phyloP scores from a whole-genome alignment of 2,888 invertebrate genomes.

The Hirtodrosophila histrioides region DNA sequence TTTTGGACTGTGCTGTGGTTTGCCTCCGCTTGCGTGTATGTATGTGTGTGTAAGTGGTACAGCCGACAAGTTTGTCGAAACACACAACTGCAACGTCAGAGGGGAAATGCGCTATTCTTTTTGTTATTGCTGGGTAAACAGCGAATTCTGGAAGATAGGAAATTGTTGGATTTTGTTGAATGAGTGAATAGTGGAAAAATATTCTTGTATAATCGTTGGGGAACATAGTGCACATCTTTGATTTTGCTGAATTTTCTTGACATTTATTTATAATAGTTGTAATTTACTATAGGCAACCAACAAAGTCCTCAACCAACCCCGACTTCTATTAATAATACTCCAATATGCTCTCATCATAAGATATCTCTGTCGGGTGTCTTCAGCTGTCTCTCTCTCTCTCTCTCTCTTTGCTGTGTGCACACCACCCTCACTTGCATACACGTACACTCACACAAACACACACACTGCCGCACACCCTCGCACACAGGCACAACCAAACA shows the following conservation, averaged over 20 bases:
- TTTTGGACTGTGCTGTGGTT: slow-evolving; percentile 30
- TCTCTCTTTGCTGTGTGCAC: slow-evolving; percentile 1
- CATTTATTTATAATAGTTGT: too few species aligned
- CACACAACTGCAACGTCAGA: too few species aligned
- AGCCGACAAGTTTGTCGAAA: slow-evolving; percentile 40
- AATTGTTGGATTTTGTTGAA: too few species aligned
- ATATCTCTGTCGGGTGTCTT: slow-evolving; percentile 30
- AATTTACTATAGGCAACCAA: too few species aligned
- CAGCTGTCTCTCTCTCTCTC: not conserved
- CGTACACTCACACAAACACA: slow-evolving; percentile 3
- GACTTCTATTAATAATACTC: not conserved
- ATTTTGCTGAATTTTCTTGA: too few species aligned
- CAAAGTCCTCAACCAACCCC: too few species aligned
- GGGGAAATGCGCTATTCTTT: too few species aligned
- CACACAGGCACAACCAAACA: not conserved
- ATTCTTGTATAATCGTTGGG: too few species aligned
- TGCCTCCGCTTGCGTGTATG: slow-evolving; percentile 10
- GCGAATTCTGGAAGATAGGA: too few species aligned
- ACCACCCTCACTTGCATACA: slow-evolving; percentile 7
- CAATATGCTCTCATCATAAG: not conserved
- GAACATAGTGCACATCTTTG: too few species aligned
- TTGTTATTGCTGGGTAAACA: too few species aligned
- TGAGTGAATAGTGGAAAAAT: too few species aligned
- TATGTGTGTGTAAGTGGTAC: slow-evolving; percentile 7
- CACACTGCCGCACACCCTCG: not conserved